Evolutionary conservation across 2,888 invertebrate genomes (phyloP).

Genomic region (Apotomis betuletana): DNA sequence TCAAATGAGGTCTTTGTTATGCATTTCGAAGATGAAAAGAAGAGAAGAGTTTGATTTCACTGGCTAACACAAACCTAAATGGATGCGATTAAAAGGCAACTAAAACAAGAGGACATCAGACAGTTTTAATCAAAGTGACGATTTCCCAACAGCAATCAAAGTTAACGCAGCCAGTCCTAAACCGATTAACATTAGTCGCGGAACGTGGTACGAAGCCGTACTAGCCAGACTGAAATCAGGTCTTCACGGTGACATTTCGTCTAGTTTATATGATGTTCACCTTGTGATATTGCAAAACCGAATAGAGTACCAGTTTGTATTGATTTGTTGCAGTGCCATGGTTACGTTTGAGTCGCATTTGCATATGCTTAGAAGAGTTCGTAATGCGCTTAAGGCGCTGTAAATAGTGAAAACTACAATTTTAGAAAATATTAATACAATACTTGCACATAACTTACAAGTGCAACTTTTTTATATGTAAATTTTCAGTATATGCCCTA

Average conservation of each 20-base stretch:
- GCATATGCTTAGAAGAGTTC: constrained; percentile 3
- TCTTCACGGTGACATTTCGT: constrained; percentile 20
- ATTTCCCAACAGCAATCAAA: constrained; percentile 7
- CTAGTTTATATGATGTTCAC: constrained; percentile 26
- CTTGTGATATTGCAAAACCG: constrained; percentile 7
- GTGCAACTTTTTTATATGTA: too few relatives aligned
- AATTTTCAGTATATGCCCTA: too few relatives aligned
- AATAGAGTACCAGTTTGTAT: constrained; percentile 5
- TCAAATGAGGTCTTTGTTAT: too few relatives aligned
- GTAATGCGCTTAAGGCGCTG: too few relatives aligned
- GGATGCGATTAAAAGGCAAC: too few relatives aligned
- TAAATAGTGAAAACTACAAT: too few relatives aligned
- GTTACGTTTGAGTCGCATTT: constrained; percentile 5
- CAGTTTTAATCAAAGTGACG: constrained; percentile 17
- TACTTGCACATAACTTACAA: too few relatives aligned
- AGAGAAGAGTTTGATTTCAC: not conserved
- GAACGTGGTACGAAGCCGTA: constrained; percentile 29
- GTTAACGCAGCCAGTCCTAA: constrained; percentile 20
- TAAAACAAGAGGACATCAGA: not conserved
- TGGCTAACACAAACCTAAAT: not conserved
- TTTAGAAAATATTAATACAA: too few relatives aligned
- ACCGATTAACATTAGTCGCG: constrained; percentile 30
- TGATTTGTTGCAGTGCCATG: constrained; percentile 13
- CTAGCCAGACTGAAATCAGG: constrained; percentile 31
- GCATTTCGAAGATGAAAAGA: too few relatives aligned